Evolutionary conservation across 2,113 vertebrate genomes (phyloP), one percentile per base, ranked within the genome.

Genomic region (Festucalex cinctus): DNA sequence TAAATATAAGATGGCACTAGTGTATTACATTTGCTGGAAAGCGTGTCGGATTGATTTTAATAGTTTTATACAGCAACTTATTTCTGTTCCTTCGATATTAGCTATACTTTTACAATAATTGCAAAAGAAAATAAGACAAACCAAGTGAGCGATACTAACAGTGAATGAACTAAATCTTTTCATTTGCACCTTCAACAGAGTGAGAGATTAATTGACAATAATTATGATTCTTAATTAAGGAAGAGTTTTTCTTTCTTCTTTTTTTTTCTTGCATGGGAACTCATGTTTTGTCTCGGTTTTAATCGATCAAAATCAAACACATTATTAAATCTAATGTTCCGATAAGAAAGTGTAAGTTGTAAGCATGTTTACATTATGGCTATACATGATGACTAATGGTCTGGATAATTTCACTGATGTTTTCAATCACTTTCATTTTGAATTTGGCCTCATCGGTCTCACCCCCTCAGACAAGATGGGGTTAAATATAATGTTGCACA

Each of bases 401-500:
- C 57, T 53, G 46, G 7, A 67, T 66, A 59, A 51, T 73, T 59
- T 60, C 56, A 53, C 17, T 67, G 48, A 66, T 49, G 13, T 71
- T 49, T 7, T 65, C 28, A 48, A 65, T 74, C 66, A 70, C 24
- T 32, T 57, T 41, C 60, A 36, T 22, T 62, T 28, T 43, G 13
- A 48, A 41, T 41, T 65, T 16, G 26, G n/a, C 44, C 36, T 60
- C 9, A 46, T 61, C 37, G 63, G 22, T 32, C 41, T 53, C 44
- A 6, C 48, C 24, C 58, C 59, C 41, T 16, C 65, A 28, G 44
- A 46, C 39, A 26, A 49, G 60, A 68, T 43, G 43, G 64, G 46
- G 69, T 81, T 80, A 61, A 68, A 59, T 67, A 36, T 66, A 70
- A 70, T 74, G 81, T 70, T 71, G 77, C 80, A 82, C 86, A 88